Evolutionary conservation across 2,888 invertebrate species (phyloP).

Genomic region (Melieria omissa): DNA sequence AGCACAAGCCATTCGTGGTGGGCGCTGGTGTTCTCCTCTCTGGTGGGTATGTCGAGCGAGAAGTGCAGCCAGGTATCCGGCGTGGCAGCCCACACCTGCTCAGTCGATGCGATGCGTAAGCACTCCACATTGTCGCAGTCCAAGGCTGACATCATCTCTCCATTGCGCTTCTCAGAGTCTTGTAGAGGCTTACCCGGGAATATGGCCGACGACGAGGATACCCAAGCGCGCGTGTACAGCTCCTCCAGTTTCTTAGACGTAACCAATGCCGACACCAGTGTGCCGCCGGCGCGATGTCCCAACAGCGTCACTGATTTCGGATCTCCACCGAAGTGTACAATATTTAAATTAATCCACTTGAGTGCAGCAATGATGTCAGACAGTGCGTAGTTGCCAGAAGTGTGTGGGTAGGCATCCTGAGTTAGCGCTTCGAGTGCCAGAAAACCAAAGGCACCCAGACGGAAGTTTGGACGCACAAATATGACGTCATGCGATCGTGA

Average conservation of each 20-base stretch:
- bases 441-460: slow-evolving; percentile 83
- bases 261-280: slow-evolving; percentile 80
- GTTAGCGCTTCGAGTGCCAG: slow-evolving; percentile 79
- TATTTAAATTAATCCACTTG: slow-evolving; percentile 84
- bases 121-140: slow-evolving; percentile 73
- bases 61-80: slow-evolving; percentile 79
- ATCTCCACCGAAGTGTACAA: slow-evolving; percentile 86
- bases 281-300: slow-evolving; percentile 88
- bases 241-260: slow-evolving; percentile 72
- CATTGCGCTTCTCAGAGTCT: slow-evolving; percentile 73
- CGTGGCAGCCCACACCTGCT: slow-evolving; percentile 75
- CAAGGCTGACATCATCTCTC: slow-evolving; percentile 71
- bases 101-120: slow-evolving; percentile 69
- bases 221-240: slow-evolving; percentile 82
- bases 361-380: slow-evolving; percentile 82
- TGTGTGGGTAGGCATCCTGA: slow-evolving; percentile 76
- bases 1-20: slow-evolving; percentile 81
- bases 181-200: slow-evolving; percentile 75
- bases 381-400: slow-evolving; percentile 87
- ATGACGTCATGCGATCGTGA: slow-evolving; percentile 83
- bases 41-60: slow-evolving; percentile 69
- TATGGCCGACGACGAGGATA: slow-evolving; percentile 80
- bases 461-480: slow-evolving; percentile 88
- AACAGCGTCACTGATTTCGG: slow-evolving; percentile 80
- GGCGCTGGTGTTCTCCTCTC: slow-evolving; percentile 68